Percentiles rank a stretch among this genome's conserved stretches.
Conservation (phyloP, 2,888 invertebrate genomes). For the Ophion obscuratus region DNA sequence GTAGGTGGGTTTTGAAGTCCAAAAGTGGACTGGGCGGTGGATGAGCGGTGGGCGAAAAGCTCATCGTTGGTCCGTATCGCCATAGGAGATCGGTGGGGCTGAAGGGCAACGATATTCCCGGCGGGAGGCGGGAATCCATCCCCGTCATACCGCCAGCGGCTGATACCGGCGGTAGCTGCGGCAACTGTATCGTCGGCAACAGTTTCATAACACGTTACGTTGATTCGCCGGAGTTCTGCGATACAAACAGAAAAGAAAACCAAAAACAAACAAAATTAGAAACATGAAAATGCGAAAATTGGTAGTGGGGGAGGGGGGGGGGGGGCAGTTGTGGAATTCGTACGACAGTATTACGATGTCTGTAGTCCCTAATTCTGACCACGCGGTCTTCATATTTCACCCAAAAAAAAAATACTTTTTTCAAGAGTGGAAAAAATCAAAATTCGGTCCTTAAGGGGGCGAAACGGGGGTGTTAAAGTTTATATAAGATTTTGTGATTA, state of each 20-base stretch:
- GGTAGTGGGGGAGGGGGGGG: no score
- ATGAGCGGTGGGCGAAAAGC: slow-evolving; percentile 88
- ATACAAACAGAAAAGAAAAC: slow-evolving; percentile 57
- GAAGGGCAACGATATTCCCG: slow-evolving; percentile 91
- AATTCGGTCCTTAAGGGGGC: no score
- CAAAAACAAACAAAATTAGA: neutral
- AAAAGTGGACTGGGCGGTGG: slow-evolving; percentile 89
- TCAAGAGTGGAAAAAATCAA: no score
- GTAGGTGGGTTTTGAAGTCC: slow-evolving; percentile 95
- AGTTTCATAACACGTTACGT: slow-evolving; percentile 85
- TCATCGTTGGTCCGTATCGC: slow-evolving; percentile 92
- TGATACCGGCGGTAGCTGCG: slow-evolving; percentile 83
- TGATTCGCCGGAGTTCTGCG: slow-evolving; percentile 72
- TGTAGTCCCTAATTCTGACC: no score
- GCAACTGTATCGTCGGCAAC: slow-evolving; percentile 84
- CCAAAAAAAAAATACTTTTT: no score
- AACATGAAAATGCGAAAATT: neutral
- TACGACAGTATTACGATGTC: no score
- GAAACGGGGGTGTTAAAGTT: no score
- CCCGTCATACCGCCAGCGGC: slow-evolving; percentile 86
- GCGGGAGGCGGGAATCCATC: slow-evolving; percentile 90
- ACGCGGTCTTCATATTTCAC: no score
- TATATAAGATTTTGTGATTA: no score
- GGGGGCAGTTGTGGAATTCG: no score
- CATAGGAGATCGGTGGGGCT: slow-evolving; percentile 93